phyloP scores from a whole-genome alignment of 2,797 vertebrate genomes.

The Thunnus albacares region DNA sequence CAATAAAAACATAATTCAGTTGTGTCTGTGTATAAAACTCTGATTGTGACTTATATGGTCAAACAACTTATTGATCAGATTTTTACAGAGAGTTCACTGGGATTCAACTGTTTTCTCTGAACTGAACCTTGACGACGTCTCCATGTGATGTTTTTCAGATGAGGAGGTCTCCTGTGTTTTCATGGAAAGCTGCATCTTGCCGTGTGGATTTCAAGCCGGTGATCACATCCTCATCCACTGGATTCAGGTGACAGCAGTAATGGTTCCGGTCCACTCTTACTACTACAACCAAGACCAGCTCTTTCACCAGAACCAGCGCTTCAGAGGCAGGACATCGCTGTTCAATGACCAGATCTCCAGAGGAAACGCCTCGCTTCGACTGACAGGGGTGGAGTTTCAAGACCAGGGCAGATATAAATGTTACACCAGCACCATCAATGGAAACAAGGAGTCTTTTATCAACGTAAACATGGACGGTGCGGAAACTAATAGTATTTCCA shows the following conservation, averaged over 20 bases:
- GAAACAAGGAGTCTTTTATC: constrained; percentile 16
- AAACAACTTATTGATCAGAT: background rate
- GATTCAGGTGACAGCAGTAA: rapidly evolving
- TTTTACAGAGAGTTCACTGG: background rate
- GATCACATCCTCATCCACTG: constrained; percentile 65
- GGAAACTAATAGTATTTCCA: background rate
- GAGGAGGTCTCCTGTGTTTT: constrained; percentile 15
- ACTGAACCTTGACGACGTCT: background rate
- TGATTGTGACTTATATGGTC: too few species aligned
- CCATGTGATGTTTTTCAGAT: constrained; percentile 34
- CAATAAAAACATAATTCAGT: too few species aligned
- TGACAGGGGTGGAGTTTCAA: constrained; percentile 62
- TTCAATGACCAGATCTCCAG: constrained; percentile 68
- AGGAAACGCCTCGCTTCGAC: constrained; percentile 84
- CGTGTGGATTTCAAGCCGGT: background rate
- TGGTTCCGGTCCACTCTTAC: constrained; percentile 69
- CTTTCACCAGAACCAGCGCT: constrained; percentile 23
- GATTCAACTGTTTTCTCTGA: background rate
- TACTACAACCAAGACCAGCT: constrained; percentile 70
- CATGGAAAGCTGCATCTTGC: constrained; percentile 37
- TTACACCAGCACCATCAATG: constrained; percentile 69
- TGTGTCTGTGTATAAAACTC: too few species aligned
- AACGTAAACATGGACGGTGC: constrained; percentile 73
- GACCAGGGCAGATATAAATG: constrained; percentile 84
- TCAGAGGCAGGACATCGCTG: constrained; percentile 76